Evolutionary conservation across 1,140 invertebrate species (phyloP).

Genomic region (Danaus melanippus): DNA sequence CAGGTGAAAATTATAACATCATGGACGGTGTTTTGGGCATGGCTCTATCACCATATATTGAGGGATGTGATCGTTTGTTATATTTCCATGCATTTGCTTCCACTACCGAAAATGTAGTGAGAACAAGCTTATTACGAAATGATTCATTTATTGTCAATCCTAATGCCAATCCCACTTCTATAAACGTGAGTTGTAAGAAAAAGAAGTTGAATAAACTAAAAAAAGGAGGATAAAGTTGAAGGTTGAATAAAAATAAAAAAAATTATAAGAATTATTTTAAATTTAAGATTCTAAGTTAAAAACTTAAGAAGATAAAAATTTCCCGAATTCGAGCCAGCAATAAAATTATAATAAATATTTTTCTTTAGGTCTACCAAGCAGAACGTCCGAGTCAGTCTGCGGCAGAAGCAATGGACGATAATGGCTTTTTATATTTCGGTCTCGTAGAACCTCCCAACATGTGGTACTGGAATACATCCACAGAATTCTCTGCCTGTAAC

Average conservation of each 20-base stretch:
- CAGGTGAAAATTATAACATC: no score
- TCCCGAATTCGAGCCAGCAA: no score
- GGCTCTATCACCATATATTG: slow-evolving; percentile 73
- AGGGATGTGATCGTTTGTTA: slow-evolving; percentile 73
- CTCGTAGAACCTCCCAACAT: slow-evolving; percentile 72
- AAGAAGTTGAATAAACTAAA: no score
- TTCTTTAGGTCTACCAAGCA: slow-evolving; percentile 49
- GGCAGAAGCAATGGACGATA: slow-evolving; percentile 72
- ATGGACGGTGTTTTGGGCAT: slow-evolving; percentile 80
- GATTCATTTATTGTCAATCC: slow-evolving; percentile 58
- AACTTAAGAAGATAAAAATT: no score
- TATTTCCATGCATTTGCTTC: slow-evolving; percentile 85
- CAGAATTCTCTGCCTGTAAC: slow-evolving; percentile 57
- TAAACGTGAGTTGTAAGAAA: slow-evolving; percentile 36
- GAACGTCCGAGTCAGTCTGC: slow-evolving; percentile 72
- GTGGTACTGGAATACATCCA: slow-evolving; percentile 74
- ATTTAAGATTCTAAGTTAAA: no score
- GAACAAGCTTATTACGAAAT: slow-evolving; percentile 76
- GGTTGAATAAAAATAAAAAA: no score
- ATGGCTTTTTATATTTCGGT: slow-evolving; percentile 74
- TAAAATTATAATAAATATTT: neutral
- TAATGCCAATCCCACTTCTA: slow-evolving; percentile 36
- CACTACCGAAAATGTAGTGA: slow-evolving; percentile 78
- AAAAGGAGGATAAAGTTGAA: no score
- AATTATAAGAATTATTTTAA: no score